Evolutionary conservation across 2,113 vertebrate genomes (phyloP), one percentile per base, ranked within the genome.

Genomic region (Tamias sibiricus): DNA sequence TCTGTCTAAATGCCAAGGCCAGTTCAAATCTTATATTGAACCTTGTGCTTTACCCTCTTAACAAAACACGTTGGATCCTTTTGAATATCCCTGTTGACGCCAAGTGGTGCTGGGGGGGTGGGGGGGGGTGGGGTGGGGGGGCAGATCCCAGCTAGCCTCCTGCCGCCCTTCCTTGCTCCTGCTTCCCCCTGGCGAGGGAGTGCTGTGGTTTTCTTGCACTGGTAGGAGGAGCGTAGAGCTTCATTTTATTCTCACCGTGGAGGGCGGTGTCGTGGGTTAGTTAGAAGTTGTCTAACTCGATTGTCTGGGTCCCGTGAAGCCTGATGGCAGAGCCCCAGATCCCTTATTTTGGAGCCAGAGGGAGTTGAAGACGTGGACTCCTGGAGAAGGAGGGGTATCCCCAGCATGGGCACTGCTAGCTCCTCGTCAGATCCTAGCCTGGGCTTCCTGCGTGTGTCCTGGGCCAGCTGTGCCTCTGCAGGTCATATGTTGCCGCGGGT

Each of bases 401-500:
- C 37, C 14, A 2, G 22, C 37, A 0, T 32, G n/a, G 64, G 66
- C n/a, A 10, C 28, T 0, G 37, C 9, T 1, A 69, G 40, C 14
- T 37, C 42, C 6, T 17, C 26, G 28, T 44, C 32, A 4, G 47
- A 37, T 44, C 22, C 24, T 66, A 0, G 10, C 42, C 30, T n/a
- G 49, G 8, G 42, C 59, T 71, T 64, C 40, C 59, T 37, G 0
- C 35, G n/a, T 11, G 10, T 26, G 47, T 9, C 68, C 42, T 4
- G 12, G 47, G 1, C 10, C 54, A 57, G 54, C 54, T 22, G 2
- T 40, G 77, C 68, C n/a, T 74, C 40, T 57, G 1, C 40, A 3
- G 71, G 62, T 47, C 47, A 0, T 37, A 0, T n/a, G 42, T 11
- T 30, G 82, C 22, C 16, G 9, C 0, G 2, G 12, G 20, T 40